Percentiles rank a stretch among this genome's conserved stretches.
These are phyloP conservation scores for Podiceps cristatus DNA, from an alignment of 2,113 vertebrate genomes.

Conservation along the genomic window DNA sequence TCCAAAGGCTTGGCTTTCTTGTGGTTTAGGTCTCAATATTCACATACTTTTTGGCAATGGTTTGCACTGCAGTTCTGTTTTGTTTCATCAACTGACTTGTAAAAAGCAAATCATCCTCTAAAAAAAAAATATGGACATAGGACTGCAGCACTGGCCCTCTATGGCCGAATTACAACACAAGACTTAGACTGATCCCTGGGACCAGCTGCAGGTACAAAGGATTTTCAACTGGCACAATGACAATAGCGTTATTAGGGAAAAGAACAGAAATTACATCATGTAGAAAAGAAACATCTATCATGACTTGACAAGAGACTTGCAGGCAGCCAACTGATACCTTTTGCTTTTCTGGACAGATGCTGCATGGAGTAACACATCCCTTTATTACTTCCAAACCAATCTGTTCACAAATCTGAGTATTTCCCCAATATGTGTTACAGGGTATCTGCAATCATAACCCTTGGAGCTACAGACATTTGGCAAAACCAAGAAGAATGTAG, in stretches of 20 bases:
- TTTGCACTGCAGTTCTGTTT: neutral
- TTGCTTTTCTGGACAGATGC: neutral
- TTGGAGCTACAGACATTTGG: fast-evolving
- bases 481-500: neutral
- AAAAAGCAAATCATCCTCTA: neutral
- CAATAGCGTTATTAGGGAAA: neutral
- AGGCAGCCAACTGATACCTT: neutral
- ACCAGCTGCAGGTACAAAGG: neutral
- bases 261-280: neutral
- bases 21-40: neutral
- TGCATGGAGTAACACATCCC: neutral
- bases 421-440: fast-evolving
- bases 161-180: neutral
- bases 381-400: neutral
- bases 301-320: neutral
- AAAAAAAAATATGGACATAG: neutral
- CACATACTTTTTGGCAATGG: neutral
- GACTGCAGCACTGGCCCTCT: neutral
- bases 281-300: neutral
- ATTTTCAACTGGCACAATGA: neutral
- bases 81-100: neutral
- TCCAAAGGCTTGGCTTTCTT: neutral
- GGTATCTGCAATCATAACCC: neutral
- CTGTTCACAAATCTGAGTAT: neutral
- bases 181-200: neutral